Conservation (phyloP, 1,140 invertebrate species). For the Drosophila neocordata region DNA sequence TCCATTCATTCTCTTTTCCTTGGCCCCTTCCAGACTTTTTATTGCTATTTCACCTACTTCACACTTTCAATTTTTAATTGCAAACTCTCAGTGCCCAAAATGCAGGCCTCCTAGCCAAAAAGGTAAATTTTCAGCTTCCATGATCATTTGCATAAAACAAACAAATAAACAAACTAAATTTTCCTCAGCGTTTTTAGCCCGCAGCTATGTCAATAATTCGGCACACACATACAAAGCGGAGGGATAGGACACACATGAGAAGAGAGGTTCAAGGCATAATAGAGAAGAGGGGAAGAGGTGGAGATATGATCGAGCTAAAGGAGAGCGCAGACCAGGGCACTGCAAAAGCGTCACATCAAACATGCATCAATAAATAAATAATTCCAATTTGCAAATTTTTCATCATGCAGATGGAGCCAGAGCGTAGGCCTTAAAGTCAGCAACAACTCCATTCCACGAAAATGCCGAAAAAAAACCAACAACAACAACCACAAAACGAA, state of each 20-base stretch:
- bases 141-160: constrained; percentile 79
- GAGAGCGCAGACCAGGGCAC: constrained; percentile 4
- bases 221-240: constrained; percentile 39
- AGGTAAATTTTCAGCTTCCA: constrained; percentile 41
- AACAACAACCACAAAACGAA: neutral
- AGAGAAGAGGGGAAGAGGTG: no score
- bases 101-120: constrained; percentile 32
- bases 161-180: constrained; percentile 50
- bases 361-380: constrained; percentile 78
- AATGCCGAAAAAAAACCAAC: constrained; percentile 22
- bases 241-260: constrained; percentile 11
- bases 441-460: constrained; percentile 53
- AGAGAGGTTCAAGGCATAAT: no score
- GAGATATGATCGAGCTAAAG: neutral
- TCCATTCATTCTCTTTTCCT: constrained; percentile 25
- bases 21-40: constrained; percentile 11
- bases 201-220: constrained; percentile 69
- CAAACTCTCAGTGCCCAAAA: constrained; percentile 8
- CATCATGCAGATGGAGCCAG: constrained; percentile 36
- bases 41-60: constrained; percentile 37
- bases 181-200: constrained; percentile 70
- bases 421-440: constrained; percentile 37
- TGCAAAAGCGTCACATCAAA: constrained; percentile 74
- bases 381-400: constrained; percentile 79
- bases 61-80: constrained; percentile 78